Percentiles rank a stretch among this genome's conserved stretches.
phyloP scores from a whole-genome alignment of 1,140 invertebrate genomes.

The Ceratoteleas bidentatus region DNA sequence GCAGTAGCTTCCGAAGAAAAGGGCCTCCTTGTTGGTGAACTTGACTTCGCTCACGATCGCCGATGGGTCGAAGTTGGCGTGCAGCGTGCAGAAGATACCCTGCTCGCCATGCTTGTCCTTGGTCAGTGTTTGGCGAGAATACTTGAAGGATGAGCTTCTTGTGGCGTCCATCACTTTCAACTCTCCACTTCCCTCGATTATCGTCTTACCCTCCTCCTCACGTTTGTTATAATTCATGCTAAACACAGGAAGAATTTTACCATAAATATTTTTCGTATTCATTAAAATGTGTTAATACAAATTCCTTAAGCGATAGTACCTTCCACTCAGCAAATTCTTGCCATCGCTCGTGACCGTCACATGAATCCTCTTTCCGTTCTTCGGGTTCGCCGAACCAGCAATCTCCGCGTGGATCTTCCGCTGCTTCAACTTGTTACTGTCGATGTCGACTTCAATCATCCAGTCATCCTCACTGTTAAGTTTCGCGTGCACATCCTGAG shows the following conservation, averaged over 20 bases:
- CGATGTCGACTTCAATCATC: slow-evolving; percentile 83
- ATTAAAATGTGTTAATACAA: neutral
- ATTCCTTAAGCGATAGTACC: slow-evolving; percentile 72
- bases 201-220: slow-evolving; percentile 86
- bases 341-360: slow-evolving; percentile 84
- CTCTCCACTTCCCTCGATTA: slow-evolving; percentile 86
- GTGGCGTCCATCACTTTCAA: slow-evolving; percentile 85
- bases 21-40: slow-evolving; percentile 86
- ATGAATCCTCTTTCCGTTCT: slow-evolving; percentile 83
- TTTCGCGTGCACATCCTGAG: slow-evolving; percentile 81
- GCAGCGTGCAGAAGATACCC: slow-evolving; percentile 82
- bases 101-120: slow-evolving; percentile 83
- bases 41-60: slow-evolving; percentile 85
- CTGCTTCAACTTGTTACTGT: slow-evolving; percentile 85
- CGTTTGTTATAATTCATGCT: slow-evolving; percentile 80
- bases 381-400: slow-evolving; percentile 82
- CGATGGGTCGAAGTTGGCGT: slow-evolving; percentile 81
- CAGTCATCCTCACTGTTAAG: slow-evolving; percentile 85
- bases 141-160: slow-evolving; percentile 87
- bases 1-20: slow-evolving; percentile 86
- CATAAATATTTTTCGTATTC: too few species aligned
- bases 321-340: slow-evolving; percentile 86
- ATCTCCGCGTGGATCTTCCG: slow-evolving; percentile 86
- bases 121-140: slow-evolving; percentile 84
- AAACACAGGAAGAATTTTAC: neutral